Conservation (phyloP, 2,797 vertebrate species). For the Peromyscus melanophrys region DNA sequence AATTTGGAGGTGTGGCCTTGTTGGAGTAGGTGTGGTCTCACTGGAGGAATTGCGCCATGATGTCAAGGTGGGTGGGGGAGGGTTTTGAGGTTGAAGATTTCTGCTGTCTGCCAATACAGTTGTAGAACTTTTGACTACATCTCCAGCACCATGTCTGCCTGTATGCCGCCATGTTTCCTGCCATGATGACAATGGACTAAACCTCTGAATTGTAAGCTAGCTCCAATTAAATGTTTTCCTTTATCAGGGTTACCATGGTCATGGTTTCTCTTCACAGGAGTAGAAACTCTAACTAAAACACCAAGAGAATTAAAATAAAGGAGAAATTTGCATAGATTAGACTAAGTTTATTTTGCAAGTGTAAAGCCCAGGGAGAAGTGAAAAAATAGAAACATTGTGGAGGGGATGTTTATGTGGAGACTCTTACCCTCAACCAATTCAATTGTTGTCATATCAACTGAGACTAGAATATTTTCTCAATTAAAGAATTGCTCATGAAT, state of each 20-base stretch:
- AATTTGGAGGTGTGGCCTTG: not conserved
- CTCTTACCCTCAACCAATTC: not conserved
- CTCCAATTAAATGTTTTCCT: not conserved
- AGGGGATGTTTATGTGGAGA: not conserved
- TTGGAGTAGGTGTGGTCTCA: not conserved
- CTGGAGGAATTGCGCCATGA: not conserved
- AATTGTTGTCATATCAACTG: not conserved
- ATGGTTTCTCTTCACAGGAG: not conserved
- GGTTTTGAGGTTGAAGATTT: not conserved
- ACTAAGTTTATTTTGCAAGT: not conserved
- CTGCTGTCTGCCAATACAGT: not conserved
- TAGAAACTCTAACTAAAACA: not conserved
- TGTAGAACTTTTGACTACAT: not conserved
- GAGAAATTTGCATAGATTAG: not conserved
- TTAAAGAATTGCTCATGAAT: not conserved
- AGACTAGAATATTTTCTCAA: not conserved
- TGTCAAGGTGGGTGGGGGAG: accelerated
- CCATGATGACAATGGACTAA: not conserved
- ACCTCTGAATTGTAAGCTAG: not conserved
- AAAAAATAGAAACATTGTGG: not conserved
- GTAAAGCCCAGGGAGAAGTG: not conserved
- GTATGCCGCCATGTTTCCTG: not conserved
- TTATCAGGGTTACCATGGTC: not conserved
- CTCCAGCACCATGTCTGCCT: not conserved
- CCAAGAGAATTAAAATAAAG: not conserved